phyloP scores from a whole-genome alignment of 2,888 invertebrate genomes.

The Agrotis puta region DNA sequence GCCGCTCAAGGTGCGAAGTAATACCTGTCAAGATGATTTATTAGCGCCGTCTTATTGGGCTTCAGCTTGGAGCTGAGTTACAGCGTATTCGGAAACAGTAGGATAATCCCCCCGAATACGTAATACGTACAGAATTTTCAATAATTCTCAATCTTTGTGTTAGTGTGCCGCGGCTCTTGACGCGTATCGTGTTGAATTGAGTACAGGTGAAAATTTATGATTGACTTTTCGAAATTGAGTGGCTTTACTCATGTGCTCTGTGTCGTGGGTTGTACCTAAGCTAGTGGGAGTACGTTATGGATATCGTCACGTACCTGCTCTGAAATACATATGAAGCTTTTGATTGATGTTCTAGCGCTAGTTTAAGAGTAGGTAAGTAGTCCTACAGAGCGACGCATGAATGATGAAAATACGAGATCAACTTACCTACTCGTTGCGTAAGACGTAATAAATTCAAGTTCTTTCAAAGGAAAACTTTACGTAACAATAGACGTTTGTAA shows the following conservation, averaged over 20 bases:
- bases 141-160: conserved; percentile 38
- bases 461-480: conserved; percentile 15
- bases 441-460: conserved; percentile 24
- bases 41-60: conserved; percentile 81
- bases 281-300: conserved; percentile 42
- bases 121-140: conserved; percentile 33
- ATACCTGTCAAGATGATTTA: conserved; percentile 90
- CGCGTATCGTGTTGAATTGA: background rate
- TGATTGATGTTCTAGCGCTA: conserved; percentile 67
- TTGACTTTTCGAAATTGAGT: conserved; percentile 15
- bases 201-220: conserved; percentile 3
- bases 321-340: conserved; percentile 51
- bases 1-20: conserved; percentile 82
- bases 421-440: conserved; percentile 9
- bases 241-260: conserved; percentile 15
- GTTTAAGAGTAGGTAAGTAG: conserved; percentile 16
- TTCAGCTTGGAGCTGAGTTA: conserved; percentile 59
- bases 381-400: background rate
- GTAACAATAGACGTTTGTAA: conserved; percentile 25
- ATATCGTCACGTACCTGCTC: conserved; percentile 18
- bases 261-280: conserved; percentile 5
- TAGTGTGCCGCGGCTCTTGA: background rate
- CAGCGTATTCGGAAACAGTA: conserved; percentile 55
- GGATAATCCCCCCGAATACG: conserved; percentile 45
- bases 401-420: conserved; percentile 26